Evolutionary conservation across 2,113 vertebrate genomes (phyloP), one percentile per base, ranked within the genome.

Genomic region (Triplophysa rosa): DNA sequence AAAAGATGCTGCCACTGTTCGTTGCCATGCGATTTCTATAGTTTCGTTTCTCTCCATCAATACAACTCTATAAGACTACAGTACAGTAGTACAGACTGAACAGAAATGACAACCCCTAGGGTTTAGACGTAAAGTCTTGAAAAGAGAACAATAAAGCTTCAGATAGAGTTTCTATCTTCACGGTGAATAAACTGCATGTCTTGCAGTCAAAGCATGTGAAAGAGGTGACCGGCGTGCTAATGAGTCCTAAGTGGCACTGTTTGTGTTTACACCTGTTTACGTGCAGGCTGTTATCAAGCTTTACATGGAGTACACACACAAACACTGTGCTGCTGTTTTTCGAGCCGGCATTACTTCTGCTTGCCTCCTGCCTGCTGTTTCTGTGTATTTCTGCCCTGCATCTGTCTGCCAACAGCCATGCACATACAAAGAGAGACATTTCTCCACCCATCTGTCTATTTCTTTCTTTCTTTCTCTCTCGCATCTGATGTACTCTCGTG

Each of bases 161-260:
- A 19, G 5, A 42, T 23, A 8, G 0, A 23, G 13, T 72, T 58
- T n/a, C 69, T 54, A 72, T 58, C 29, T 58, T 29, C 33, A 59
- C 23, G 19, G 33, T 24, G 45, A 65, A 76, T 52, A 76, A 26
- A 45, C 61, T 65, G 86, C 87, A 90, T 88, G 86, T 88, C 86
- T 87, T 79, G 83, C 80, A 80, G 87, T 90, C 89, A 88, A 88
- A 90, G 90, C 86, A 88, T 29, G 17, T 88, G 86, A 90, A 87
- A 89, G 90, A 90, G 89, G 88, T 92, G 88, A 91, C 87, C 92
- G 29, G 85, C 86, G 83, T 89, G 85, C 89, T 92, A 91, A 91
- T 91, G 88, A 91, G 87, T 84, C 87, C 79, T 69, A 79, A 83
- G 82, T 83, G 76, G 80, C 77, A 80, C 82, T 74, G 78, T 54